Conservation (phyloP, 2,113 vertebrate species). For the Xiphorhynchus elegans region DNA sequence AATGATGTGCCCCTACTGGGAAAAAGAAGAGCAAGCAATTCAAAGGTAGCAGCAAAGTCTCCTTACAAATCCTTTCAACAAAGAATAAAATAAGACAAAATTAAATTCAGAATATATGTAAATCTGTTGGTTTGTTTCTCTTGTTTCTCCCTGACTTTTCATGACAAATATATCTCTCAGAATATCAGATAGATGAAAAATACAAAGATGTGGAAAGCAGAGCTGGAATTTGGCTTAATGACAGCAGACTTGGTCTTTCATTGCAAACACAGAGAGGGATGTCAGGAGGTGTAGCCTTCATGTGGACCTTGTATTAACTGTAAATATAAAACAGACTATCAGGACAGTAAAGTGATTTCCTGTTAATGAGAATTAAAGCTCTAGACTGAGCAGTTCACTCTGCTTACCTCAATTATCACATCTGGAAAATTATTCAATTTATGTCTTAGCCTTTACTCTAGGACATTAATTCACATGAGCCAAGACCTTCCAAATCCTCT, state of each 20-base stretch:
- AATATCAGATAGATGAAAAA: not conserved
- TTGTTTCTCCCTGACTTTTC: not conserved
- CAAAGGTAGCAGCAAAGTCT: not conserved
- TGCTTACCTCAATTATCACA: not conserved
- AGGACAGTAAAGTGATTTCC: not conserved
- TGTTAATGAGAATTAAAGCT: not conserved
- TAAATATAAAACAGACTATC: not conserved
- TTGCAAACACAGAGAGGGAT: not conserved
- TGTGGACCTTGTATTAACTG: not conserved
- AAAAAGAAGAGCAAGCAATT: not conserved
- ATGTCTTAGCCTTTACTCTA: not conserved
- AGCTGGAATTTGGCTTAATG: not conserved
- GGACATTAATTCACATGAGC: not conserved
- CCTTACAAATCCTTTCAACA: not conserved
- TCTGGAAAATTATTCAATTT: not conserved
- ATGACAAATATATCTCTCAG: not conserved
- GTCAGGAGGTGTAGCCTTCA: not conserved
- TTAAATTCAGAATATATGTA: not conserved
- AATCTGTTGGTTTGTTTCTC: not conserved
- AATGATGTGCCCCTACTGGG: not conserved
- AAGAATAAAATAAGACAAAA: not conserved
- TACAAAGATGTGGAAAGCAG: not conserved
- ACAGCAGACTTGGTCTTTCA: not conserved
- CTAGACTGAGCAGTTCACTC: not conserved
- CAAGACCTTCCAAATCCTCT: not conserved